phyloP scores from a whole-genome alignment of 2,888 invertebrate genomes.

The Heliothis peltigera region DNA sequence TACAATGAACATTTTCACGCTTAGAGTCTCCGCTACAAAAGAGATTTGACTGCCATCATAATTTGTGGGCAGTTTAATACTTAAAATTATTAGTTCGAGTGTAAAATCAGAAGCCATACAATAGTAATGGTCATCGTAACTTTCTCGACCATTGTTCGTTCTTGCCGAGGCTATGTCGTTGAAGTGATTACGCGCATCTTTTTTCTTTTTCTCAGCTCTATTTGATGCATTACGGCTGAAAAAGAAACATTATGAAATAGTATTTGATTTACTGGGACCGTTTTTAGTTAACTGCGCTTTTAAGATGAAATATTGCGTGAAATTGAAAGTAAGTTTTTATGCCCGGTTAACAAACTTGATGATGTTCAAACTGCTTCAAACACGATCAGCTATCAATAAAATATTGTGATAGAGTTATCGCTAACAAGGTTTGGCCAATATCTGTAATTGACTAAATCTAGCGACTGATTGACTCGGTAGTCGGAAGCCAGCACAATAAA shows the following conservation, averaged over 20 bases:
- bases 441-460: conserved; percentile 39
- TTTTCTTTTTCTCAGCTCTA: conserved; percentile 63
- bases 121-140: conserved; percentile 67
- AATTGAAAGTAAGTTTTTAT: conserved; percentile 18
- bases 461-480: conserved; percentile 31
- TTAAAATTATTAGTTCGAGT: conserved; percentile 22
- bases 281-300: conserved; percentile 23
- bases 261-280: conserved; percentile 46
- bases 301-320: conserved; percentile 14
- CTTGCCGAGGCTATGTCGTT: conserved; percentile 65
- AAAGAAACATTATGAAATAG: conserved; percentile 47
- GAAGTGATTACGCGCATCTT: conserved; percentile 70
- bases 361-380: conserved; percentile 12
- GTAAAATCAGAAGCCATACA: conserved; percentile 49
- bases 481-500: conserved; percentile 34
- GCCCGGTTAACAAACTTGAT: conserved; percentile 17
- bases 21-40: conserved; percentile 7
- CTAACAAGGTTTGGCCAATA: conserved; percentile 29
- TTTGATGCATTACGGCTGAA: conserved; percentile 56
- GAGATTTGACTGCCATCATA: conserved; percentile 1
- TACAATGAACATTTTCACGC: neutral
- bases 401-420: conserved; percentile 18
- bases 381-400: neutral
- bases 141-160: conserved; percentile 74
- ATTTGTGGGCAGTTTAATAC: conserved; percentile 27